Evolutionary conservation across 2,113 vertebrate species (phyloP), one percentile per base, ranked within the genome.

Genomic region (Beaufortia kweichowensis): DNA sequence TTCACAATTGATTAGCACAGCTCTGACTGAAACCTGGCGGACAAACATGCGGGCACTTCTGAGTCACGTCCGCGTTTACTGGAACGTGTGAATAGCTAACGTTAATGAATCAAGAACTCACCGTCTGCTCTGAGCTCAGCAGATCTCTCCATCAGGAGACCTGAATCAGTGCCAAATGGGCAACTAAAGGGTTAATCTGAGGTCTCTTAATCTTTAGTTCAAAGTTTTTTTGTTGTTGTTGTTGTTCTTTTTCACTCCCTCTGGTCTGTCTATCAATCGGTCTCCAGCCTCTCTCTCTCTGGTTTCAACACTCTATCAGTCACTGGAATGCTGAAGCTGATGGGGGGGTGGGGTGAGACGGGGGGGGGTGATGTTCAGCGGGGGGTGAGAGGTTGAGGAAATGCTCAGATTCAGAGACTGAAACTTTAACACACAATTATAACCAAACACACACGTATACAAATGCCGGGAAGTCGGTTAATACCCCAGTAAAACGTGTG

Each of bases 241-340:
- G 79, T 86, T 89, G 85, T 87, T 81, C 75, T 84, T 85, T 82
- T 86, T 83, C 68, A 77, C 77, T 81, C 79, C 81, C 80, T 81
- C 79, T 83, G 55, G 53, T 59, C 85, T 84, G 85, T 69, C 68
- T 83, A 85, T 87, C 87, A 85, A 83, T 89, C 86, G 53, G 69
- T n/a, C 26, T 33, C 26, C 71, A 46, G 31, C 85, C 84, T 88
- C 85, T 85, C 79, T 79, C 75, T 74, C 64, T 87, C 87, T 89
- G 86, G 84, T 89, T 86, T 88, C 81, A 78, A 84, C 68, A 72
- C 87, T 88, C 84, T 81, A 82, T 85, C 79, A 83, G 80, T 78
- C 82, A 78, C 78, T 84, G 91, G 90, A 91, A 92, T 91, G 90
- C 82, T n/a, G 79, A 79, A 77, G 80, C 85, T 87, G 74, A 78